Conservation (phyloP, 2,888 invertebrate genomes). For the Philereme vetulata region DNA sequence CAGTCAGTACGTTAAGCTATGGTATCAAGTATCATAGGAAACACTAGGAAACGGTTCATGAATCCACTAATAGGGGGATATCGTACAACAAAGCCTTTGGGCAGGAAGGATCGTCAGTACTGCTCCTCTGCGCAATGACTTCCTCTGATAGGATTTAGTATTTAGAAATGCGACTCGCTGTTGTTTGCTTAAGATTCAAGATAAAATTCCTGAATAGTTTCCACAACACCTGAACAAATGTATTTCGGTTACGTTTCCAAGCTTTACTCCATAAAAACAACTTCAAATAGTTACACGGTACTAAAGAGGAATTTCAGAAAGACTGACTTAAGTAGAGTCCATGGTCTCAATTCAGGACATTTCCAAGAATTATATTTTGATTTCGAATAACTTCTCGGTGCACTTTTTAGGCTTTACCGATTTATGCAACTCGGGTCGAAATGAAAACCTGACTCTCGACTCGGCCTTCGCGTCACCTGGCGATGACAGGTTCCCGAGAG, state of each 20-base stretch:
- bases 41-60: not conserved
- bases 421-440: not conserved
- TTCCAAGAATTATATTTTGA: no score
- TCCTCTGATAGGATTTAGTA: no score
- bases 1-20: not conserved
- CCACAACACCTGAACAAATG: no score
- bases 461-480: not conserved
- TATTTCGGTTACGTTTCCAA: no score
- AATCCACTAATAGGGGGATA: not conserved
- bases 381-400: not conserved
- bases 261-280: no score
- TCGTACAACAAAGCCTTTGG: slow-evolving; percentile 1
- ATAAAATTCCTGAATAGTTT: no score
- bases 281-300: no score
- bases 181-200: no score
- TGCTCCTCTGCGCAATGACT: not conserved
- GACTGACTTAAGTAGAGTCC: no score
- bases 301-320: no score
- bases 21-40: not conserved
- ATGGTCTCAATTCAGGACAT: no score
- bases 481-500: slow-evolving; percentile 18
- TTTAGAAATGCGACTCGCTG: no score
- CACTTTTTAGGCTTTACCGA: not conserved
- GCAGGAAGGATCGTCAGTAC: not conserved
- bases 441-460: not conserved